Evolutionary conservation across 2,888 invertebrate species (phyloP).

Genomic region (Tachystola acroxantha): DNA sequence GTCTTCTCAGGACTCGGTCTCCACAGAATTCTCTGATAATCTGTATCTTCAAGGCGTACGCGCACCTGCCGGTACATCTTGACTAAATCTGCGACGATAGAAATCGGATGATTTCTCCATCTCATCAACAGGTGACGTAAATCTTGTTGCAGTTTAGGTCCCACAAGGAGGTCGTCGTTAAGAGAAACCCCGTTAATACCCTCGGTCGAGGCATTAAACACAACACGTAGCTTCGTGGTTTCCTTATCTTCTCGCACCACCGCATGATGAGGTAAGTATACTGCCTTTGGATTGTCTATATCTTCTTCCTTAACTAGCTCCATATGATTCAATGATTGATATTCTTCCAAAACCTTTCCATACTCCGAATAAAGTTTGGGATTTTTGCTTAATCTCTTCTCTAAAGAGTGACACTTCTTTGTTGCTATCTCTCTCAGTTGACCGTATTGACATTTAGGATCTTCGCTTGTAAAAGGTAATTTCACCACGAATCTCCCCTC

Average conservation of each 20-base stretch:
- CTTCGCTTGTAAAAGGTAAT: constrained; percentile 15
- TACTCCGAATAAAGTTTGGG: constrained; percentile 9
- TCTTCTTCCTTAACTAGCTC: not conserved
- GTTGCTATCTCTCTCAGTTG: constrained; percentile 18
- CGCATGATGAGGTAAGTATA: no score
- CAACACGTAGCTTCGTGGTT: no score
- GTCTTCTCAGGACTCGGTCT: constrained; percentile 6
- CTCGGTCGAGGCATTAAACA: constrained; percentile 14
- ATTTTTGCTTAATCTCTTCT: constrained; percentile 9
- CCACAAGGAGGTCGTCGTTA: constrained; percentile 14
- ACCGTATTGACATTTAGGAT: constrained; percentile 12
- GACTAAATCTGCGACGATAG: constrained; percentile 12
- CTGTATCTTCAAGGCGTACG: constrained; percentile 9
- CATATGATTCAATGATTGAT: constrained; percentile 14
- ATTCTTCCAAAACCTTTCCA: constrained; percentile 14
- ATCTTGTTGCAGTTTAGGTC: constrained; percentile 17
- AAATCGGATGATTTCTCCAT: constrained; percentile 13
- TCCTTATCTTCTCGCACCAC: no score
- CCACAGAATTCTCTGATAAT: constrained; percentile 17
- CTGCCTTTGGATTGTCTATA: not conserved
- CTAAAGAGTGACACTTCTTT: constrained; percentile 16
- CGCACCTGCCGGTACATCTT: constrained; percentile 16
- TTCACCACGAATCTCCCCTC: constrained; percentile 19
- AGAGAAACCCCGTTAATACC: constrained; percentile 11
- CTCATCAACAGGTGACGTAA: no score